These are phyloP conservation scores for Drosophila falleni DNA, from an alignment of 2,888 invertebrate species.

Conservation along the genomic window DNA sequence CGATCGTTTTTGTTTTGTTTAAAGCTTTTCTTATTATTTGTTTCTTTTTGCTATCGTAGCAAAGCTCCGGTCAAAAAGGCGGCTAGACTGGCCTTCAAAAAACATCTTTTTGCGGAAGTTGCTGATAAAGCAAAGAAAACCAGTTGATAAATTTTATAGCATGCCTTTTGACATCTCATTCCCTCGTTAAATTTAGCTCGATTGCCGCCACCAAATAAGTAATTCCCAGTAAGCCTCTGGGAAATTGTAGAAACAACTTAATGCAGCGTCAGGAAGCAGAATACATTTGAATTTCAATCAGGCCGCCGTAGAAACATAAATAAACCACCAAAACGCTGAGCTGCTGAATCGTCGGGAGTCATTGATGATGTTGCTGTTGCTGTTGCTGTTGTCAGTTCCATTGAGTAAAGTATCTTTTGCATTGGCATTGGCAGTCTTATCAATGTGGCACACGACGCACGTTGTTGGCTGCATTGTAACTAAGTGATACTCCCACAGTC, in stretches of 20 bases:
- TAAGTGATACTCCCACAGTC: conserved; percentile 10
- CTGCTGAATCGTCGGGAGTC: conserved; percentile 1
- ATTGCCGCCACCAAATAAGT: background rate
- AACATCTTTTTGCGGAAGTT: conserved; percentile 43
- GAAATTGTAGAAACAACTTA: conserved; percentile 42
- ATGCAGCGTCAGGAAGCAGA: conserved; percentile 47
- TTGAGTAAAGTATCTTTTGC: conserved; percentile 15
- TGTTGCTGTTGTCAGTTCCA: conserved; percentile 21
- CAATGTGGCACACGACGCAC: conserved; percentile 58
- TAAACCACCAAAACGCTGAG: conserved; percentile 38
- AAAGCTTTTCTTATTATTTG: conserved; percentile 8
- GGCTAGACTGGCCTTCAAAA: conserved; percentile 36
- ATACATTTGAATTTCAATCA: conserved; percentile 74
- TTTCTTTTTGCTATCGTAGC: conserved; percentile 40
- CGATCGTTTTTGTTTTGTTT: conserved; percentile 32
- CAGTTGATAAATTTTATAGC: conserved; percentile 1
- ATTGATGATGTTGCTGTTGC: conserved; percentile 29
- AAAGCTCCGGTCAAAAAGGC: conserved; percentile 10
- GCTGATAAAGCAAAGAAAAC: conserved; percentile 35
- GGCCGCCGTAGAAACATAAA: conserved; percentile 59
- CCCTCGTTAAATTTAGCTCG: background rate
- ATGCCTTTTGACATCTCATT: background rate
- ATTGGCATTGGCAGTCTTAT: conserved; percentile 33
- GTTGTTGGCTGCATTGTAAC: conserved; percentile 8
- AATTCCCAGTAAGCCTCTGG: conserved; percentile 17